Percentiles rank a stretch among this genome's conserved stretches.
phyloP scores from a whole-genome alignment of 1,140 invertebrate species.

The Bombyx mori region ASM3026992v2 NC_085125.1:6964001-6964500 shows the following conservation, averaged over 20 bases:
- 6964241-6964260: not conserved
- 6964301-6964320: not conserved
- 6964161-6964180: constrained; percentile 80
- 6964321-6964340: too few species aligned
- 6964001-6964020: not conserved
- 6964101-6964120: constrained; percentile 74
- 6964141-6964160: constrained; percentile 76
- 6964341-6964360: too few species aligned
- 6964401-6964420: too few species aligned
- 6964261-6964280: too few species aligned
- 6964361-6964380: too few species aligned
- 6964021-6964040: constrained; percentile 67
- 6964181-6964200: constrained; percentile 24
- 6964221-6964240: constrained; percentile 17
- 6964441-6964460: too few species aligned
- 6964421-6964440: too few species aligned
- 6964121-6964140: constrained; percentile 82
- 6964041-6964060: constrained; percentile 75
- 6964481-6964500: too few species aligned
- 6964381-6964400: too few species aligned
- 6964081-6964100: constrained; percentile 82
- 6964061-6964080: constrained; percentile 77
- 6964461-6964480: too few species aligned
- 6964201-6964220: constrained; percentile 20
- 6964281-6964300: not conserved